Evolutionary conservation across 2,888 invertebrate species (phyloP), one percentile per base, ranked within the genome.

Genomic region (Eupithecia subumbrata): DNA sequence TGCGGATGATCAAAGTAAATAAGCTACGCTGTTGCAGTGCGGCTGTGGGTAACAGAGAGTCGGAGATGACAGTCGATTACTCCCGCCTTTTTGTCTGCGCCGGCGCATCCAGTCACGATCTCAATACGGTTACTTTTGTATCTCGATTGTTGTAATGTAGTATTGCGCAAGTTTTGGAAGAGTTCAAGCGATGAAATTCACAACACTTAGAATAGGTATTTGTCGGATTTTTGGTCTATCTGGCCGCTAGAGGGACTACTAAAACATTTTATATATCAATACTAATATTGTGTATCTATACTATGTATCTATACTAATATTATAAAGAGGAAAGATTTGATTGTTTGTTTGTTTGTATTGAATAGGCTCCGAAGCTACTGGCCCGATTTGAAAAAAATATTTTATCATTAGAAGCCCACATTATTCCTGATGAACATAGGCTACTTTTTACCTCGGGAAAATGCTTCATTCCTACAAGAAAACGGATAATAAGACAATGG

Each of bases 31-130:
- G 45, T 25, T 60, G 14, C 60, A 60, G 60, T 60, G 60, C 60
- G 60, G 60, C 60, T 22, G 56, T 56, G 18, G 25, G 1, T 60
- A 25, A 60, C 4, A 60, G 60, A 60, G 63, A 64, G 45, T 70
- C 12, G 48, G 71, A 73, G 76, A 76, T 76, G 71, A 76, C 76
- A 74, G 72, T 25, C 76, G 76, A 78, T 76, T 80, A 69, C 75
- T 79, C 77, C 79, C 69, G 76, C 75, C 79, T 60, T 74, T 78
- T 79, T 77, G 83, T 76, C 66, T 67, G 66, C 66, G 78, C 74
- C 78, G 43, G 56, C 70, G 22, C 37, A 25, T 72, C 69, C 40
- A 60, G 69, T 74, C 74, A 76, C 76, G 78, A 78, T 70, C 74
- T 70, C 30, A 40, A 48, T 75, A 75, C 73, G 77, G 70, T 69